Evolutionary conservation across 2,888 invertebrate genomes (phyloP).

Genomic region (Phoenoteleia sp.): DNA sequence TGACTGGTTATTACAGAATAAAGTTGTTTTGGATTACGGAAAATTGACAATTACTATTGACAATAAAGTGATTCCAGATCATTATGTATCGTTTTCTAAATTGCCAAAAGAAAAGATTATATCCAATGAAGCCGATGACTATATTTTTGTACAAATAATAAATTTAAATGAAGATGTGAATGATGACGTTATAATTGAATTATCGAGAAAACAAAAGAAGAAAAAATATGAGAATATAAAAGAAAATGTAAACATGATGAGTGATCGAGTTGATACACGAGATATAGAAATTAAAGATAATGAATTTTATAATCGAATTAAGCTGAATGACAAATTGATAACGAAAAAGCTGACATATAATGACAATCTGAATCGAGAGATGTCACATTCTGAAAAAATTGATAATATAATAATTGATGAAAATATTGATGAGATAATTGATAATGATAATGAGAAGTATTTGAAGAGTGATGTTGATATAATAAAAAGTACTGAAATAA

Average conservation of each 20-base stretch:
- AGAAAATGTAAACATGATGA: no score
- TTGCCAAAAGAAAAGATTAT: neutral
- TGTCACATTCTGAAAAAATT: no score
- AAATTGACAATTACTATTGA: neutral
- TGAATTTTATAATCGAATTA: neutral
- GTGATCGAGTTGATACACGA: neutral
- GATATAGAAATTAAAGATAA: neutral
- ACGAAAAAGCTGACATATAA: no score
- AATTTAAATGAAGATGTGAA: neutral
- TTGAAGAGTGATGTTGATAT: no score
- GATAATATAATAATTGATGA: neutral
- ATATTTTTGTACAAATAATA: slow-evolving; percentile 14
- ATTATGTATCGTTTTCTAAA: neutral
- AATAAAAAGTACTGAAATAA: no score
- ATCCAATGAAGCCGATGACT: neutral
- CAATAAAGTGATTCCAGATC: neutral
- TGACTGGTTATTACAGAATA: slow-evolving; percentile 1
- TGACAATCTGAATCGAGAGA: no score
- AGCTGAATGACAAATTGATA: neutral
- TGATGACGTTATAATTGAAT: neutral
- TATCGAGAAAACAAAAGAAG: neutral
- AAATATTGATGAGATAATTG: neutral
- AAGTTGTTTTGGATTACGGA: neutral
- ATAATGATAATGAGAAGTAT: slow-evolving; percentile 1
- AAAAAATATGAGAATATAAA: no score